Conservation (phyloP, 2,797 vertebrate species). For the Oophaga sylvatica region DNA sequence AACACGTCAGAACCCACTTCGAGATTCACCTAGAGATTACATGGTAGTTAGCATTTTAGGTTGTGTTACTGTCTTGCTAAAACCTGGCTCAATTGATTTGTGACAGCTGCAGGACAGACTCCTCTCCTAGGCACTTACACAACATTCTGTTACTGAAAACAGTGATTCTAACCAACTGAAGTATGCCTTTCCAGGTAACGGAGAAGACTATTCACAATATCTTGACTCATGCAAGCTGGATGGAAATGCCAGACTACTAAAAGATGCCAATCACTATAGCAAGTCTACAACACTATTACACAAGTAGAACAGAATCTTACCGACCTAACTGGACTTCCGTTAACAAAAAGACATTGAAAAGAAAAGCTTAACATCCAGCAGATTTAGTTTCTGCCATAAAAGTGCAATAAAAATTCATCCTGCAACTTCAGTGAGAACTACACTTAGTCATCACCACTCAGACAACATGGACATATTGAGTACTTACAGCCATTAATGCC, state of each 20-base stretch:
- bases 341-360: conserved; percentile 5
- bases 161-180: conserved; percentile 1
- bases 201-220: conserved; percentile 39
- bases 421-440: conserved; percentile 36
- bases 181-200: conserved; percentile 21
- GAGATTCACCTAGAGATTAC: conserved; percentile 16
- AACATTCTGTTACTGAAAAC: conserved; percentile 2
- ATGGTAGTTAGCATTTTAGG: conserved; percentile 20
- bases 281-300: conserved; percentile 35
- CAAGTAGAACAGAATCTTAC: conserved; percentile 19
- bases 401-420: conserved; percentile 53
- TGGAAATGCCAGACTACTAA: conserved; percentile 23
- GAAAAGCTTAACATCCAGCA: conserved; percentile 39
- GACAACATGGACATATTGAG: conserved; percentile 29
- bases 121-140: conserved; percentile 43
- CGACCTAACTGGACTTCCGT: conserved; percentile 13
- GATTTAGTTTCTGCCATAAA: conserved; percentile 37
- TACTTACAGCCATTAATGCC: conserved; percentile 55
- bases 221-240: conserved; percentile 28
- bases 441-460: conserved; percentile 19
- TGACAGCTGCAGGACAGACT: conserved; percentile 28
- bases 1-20: not conserved
- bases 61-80: conserved; percentile 14
- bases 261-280: conserved; percentile 30
- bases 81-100: conserved; percentile 12